A percentile compares a stretch with the other conserved stretches of the same genome.
phyloP scores from a whole-genome alignment of 2,888 invertebrate species.

The Oxystoma pomonae region DNA sequence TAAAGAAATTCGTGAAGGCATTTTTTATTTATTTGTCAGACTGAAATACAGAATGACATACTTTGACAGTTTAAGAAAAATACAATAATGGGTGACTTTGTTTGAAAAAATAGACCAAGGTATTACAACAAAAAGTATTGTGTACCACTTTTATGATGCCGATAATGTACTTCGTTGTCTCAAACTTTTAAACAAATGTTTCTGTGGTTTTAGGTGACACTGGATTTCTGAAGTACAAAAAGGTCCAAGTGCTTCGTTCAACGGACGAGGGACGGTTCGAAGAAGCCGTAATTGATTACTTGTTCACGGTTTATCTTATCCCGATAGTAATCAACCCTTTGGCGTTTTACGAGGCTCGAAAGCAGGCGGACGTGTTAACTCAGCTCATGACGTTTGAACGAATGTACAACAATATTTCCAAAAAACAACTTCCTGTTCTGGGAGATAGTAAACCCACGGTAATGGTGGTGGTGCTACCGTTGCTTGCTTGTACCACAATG shows the following conservation, averaged over 20 bases:
- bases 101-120: too few relatives aligned
- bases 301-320: conserved; percentile 68
- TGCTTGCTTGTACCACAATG: conserved; percentile 60
- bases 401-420: conserved; percentile 59
- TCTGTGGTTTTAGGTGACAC: conserved; percentile 43
- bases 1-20: too few relatives aligned
- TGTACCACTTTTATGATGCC: too few relatives aligned
- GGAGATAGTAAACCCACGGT: conserved; percentile 57
- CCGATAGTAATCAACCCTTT: conserved; percentile 62
- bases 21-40: too few relatives aligned
- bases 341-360: conserved; percentile 64
- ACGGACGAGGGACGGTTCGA: conserved; percentile 66
- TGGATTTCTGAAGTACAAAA: conserved; percentile 58
- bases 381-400: conserved; percentile 66
- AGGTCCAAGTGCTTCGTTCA: conserved; percentile 56
- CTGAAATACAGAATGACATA: too few relatives aligned
- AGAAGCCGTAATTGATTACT: conserved; percentile 70
- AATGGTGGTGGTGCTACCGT: conserved; percentile 57
- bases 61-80: too few relatives aligned
- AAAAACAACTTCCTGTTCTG: conserved; percentile 54
- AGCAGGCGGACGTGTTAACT: conserved; percentile 58
- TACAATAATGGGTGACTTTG: too few relatives aligned
- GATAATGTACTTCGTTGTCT: neutral
- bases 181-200: too few relatives aligned
- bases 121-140: too few relatives aligned